phyloP scores from a whole-genome alignment of 1,140 invertebrate species.

The Mycetomoellerius zeteki region DNA sequence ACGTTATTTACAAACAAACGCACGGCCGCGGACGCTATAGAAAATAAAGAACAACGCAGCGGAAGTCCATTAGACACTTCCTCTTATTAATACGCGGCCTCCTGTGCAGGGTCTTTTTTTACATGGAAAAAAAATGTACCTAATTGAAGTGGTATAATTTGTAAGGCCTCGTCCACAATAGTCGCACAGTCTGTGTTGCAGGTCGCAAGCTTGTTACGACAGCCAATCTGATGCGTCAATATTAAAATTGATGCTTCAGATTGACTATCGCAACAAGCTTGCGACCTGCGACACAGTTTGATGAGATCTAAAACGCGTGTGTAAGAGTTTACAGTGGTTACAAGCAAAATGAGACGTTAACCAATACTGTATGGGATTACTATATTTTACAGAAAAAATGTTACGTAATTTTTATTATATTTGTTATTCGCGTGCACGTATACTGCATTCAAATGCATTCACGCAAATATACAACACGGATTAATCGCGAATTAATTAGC shows the following conservation, averaged over 20 bases:
- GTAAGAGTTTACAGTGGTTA: slow-evolving; percentile 15
- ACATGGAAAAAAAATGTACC: slow-evolving; percentile 33
- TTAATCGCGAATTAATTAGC: neutral
- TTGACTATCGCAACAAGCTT: too few species aligned
- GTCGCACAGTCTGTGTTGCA: too few species aligned
- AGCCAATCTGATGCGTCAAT: too few species aligned
- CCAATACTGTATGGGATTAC: neutral
- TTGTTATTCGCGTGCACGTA: neutral
- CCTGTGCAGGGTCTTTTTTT: slow-evolving; percentile 43
- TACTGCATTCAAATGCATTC: neutral
- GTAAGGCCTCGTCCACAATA: neutral
- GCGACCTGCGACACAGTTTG: too few species aligned
- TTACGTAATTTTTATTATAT: slow-evolving; percentile 1
- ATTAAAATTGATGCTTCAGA: too few species aligned
- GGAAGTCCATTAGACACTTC: slow-evolving; percentile 73
- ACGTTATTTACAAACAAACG: slow-evolving; percentile 68
- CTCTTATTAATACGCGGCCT: slow-evolving; percentile 68
- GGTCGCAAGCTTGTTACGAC: too few species aligned
- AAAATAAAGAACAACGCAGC: slow-evolving; percentile 70
- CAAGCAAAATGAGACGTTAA: neutral
- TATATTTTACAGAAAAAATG: neutral
- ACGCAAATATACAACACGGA: neutral
- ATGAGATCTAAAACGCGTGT: neutral
- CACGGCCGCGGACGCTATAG: slow-evolving; percentile 52
- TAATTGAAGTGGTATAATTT: slow-evolving; percentile 34